phyloP scores from a whole-genome alignment of 2,113 vertebrate species.

The Ictalurus punctatus region DNA sequence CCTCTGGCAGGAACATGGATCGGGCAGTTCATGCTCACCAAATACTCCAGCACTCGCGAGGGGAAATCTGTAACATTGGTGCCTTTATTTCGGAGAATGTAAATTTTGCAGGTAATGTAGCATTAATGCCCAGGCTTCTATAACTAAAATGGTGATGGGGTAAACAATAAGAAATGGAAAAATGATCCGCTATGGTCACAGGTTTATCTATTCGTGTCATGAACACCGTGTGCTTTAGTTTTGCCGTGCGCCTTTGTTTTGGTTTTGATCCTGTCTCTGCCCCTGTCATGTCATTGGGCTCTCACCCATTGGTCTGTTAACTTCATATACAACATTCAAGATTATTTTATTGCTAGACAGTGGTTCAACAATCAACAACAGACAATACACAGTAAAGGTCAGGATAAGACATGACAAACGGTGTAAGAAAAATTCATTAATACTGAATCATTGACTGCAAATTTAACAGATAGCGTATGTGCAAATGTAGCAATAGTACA shows the following conservation, averaged over 20 bases:
- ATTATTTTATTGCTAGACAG: no score
- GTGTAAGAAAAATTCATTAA: background rate
- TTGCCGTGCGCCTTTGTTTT: background rate
- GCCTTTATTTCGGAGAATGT: no score
- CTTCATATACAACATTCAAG: no score
- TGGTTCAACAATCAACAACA: background rate
- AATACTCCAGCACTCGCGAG: no score
- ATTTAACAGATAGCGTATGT: background rate
- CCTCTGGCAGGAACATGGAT: no score
- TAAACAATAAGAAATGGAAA: no score
- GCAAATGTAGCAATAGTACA: background rate
- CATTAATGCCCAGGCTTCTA: no score
- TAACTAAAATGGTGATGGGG: no score
- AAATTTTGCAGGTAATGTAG: no score
- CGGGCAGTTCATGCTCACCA: no score
- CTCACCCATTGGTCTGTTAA: background rate
- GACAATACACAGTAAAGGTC: background rate
- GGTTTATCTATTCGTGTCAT: background rate
- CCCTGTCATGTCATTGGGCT: background rate
- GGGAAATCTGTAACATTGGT: no score
- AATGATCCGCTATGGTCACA: background rate
- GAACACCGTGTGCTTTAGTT: background rate
- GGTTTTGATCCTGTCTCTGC: background rate
- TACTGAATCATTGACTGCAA: background rate
- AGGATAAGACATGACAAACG: background rate